Conservation (phyloP, 2,797 vertebrate genomes). For the Meda fulgida region DNA sequence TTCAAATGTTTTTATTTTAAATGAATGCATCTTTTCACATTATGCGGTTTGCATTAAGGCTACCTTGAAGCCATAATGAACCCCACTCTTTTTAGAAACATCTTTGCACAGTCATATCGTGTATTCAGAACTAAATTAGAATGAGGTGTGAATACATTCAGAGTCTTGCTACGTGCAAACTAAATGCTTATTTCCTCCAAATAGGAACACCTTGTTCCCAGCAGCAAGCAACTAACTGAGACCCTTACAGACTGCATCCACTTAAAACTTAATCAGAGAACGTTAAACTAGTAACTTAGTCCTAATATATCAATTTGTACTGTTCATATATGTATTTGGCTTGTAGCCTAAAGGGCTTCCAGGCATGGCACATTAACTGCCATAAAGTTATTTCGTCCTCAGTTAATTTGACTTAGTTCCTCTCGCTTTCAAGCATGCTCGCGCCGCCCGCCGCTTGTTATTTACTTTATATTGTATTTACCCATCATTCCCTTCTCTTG, state of each 20-base stretch:
- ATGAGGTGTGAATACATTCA: conserved; percentile 15
- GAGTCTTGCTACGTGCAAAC: not conserved
- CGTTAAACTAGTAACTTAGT: conserved; percentile 8
- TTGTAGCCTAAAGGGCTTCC: not conserved
- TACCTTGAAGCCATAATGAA: not conserved
- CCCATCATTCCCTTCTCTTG: conserved; percentile 8
- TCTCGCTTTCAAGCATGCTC: not conserved
- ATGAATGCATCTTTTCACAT: not conserved
- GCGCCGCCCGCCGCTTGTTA: not conserved
- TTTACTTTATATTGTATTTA: conserved; percentile 22
- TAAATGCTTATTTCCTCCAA: not conserved
- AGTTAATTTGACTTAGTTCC: not conserved
- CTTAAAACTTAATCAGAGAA: not conserved
- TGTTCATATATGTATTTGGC: not conserved
- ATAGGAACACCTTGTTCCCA: not conserved
- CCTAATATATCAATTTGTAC: not conserved
- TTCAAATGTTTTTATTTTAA: not conserved
- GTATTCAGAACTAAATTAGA: conserved; percentile 11
- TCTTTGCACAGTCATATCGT: not conserved
- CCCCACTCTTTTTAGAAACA: not conserved
- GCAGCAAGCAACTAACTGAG: not conserved
- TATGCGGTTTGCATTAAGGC: not conserved
- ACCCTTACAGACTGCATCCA: not conserved
- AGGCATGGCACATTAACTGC: conserved; percentile 1
- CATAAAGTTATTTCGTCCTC: not conserved